Conservation (phyloP, 2,113 vertebrate species). For the Nothobranchius furzeri region DNA sequence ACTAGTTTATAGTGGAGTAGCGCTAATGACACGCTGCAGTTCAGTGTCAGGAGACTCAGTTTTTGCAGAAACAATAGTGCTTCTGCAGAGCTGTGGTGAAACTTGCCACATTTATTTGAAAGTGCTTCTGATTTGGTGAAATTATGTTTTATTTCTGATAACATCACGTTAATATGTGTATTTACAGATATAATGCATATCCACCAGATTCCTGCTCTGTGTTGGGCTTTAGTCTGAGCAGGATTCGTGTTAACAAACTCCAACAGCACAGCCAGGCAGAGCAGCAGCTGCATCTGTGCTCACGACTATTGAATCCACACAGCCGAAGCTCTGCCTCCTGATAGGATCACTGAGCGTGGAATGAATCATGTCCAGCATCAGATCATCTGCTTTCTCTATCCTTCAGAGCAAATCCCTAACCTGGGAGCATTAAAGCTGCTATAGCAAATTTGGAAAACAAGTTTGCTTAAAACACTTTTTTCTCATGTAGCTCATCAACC, state of each 20-base stretch:
- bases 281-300: conserved; percentile 16
- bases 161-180: too few relatives aligned
- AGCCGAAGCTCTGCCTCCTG: conserved; percentile 7
- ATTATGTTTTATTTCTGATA: neutral
- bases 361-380: conserved; percentile 15
- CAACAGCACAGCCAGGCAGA: conserved; percentile 1
- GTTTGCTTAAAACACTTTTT: too few relatives aligned
- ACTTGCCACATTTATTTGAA: conserved; percentile 4
- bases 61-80: neutral
- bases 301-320: conserved; percentile 9
- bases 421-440: neutral
- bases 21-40: conserved; percentile 1
- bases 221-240: neutral
- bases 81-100: neutral
- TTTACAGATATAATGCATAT: neutral
- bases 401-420: conserved; percentile 8
- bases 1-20: neutral
- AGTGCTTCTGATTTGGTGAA: neutral
- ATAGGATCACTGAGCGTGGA: conserved; percentile 17
- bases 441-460: too few relatives aligned
- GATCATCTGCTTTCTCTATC: conserved; percentile 15
- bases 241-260: neutral
- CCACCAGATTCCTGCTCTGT: neutral
- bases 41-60: neutral
- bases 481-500: too few relatives aligned